These are phyloP conservation scores for Pseudococcus viburni DNA, from an alignment of 2,888 invertebrate species.

Conservation along the genomic window DNA sequence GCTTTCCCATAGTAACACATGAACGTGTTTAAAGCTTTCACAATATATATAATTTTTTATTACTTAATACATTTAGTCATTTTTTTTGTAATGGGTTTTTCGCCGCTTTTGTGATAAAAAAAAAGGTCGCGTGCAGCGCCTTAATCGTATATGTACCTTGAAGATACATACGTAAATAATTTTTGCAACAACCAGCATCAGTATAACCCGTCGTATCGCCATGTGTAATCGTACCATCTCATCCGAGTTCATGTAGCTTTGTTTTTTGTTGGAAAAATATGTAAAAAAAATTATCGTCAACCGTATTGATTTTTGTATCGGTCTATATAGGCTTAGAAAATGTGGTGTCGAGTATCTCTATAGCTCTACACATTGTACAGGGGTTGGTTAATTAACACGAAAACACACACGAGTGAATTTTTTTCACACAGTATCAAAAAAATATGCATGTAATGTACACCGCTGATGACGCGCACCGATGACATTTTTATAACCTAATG, in stretches of 20 bases:
- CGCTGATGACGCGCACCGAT: background rate
- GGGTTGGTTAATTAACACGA: background rate
- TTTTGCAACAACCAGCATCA: conserved; percentile 25
- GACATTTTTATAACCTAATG: background rate
- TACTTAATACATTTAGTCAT: conserved; percentile 9
- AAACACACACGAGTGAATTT: conserved; percentile 30
- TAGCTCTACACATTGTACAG: background rate
- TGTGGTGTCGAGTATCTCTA: background rate
- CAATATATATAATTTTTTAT: conserved; percentile 22
- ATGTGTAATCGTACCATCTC: conserved; percentile 23
- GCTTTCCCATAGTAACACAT: conserved; percentile 60
- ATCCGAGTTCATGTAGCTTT: conserved; percentile 3
- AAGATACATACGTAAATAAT: background rate
- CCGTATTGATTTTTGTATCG: conserved; percentile 2
- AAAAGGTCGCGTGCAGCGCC: conserved; percentile 38
- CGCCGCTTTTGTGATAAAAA: conserved; percentile 35
- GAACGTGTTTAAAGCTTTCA: conserved; percentile 55
- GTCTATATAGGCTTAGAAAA: background rate
- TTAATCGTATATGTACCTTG: background rate
- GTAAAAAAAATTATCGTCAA: background rate
- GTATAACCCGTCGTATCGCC: conserved; percentile 11
- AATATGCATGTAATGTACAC: conserved; percentile 28
- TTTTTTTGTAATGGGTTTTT: conserved; percentile 53
- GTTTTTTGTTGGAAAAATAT: background rate
- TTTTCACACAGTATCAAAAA: background rate